These are phyloP conservation scores for Hydrophis major DNA, from an alignment of 2,797 vertebrate species.

Conservation along the genomic window DNA sequence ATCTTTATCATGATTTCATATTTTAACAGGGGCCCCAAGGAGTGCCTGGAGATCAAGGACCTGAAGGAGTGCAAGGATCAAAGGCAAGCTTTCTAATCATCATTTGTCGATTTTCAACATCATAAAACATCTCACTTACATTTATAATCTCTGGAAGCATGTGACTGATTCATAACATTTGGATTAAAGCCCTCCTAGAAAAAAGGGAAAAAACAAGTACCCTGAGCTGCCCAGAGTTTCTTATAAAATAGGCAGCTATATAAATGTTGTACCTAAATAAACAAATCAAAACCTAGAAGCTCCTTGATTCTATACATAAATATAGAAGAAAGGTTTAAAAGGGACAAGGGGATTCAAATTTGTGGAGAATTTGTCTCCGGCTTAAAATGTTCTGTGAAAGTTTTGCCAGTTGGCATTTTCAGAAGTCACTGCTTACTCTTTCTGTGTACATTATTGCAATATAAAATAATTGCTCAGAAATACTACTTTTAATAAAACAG, in stretches of 20 bases:
- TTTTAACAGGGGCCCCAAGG: slow-evolving; percentile 82
- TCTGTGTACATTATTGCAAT: not conserved
- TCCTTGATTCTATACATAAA: not conserved
- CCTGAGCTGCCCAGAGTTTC: not conserved
- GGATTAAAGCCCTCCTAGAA: slow-evolving; percentile 1
- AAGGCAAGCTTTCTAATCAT: slow-evolving; percentile 75
- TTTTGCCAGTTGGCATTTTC: not conserved
- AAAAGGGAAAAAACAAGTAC: not conserved
- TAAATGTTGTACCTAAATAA: not conserved
- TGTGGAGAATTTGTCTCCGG: not conserved
- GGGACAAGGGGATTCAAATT: not conserved
- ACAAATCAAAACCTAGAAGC: not conserved
- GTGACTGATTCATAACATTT: not conserved
- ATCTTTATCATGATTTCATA: slow-evolving; percentile 12
- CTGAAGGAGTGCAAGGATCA: slow-evolving; percentile 82
- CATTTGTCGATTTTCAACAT: slow-evolving; percentile 15
- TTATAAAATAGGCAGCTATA: not conserved
- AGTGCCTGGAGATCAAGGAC: slow-evolving; percentile 82
- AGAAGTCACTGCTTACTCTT: not conserved
- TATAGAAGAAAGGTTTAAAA: not conserved
- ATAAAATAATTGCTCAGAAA: not conserved
- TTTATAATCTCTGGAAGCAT: not conserved
- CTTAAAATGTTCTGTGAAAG: not conserved
- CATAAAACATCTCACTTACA: not conserved
- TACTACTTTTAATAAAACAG: not conserved